Percentiles rank a stretch among this genome's conserved stretches.
Conservation (phyloP, 2,888 invertebrate genomes). For the Drosophila formosana region DNA sequence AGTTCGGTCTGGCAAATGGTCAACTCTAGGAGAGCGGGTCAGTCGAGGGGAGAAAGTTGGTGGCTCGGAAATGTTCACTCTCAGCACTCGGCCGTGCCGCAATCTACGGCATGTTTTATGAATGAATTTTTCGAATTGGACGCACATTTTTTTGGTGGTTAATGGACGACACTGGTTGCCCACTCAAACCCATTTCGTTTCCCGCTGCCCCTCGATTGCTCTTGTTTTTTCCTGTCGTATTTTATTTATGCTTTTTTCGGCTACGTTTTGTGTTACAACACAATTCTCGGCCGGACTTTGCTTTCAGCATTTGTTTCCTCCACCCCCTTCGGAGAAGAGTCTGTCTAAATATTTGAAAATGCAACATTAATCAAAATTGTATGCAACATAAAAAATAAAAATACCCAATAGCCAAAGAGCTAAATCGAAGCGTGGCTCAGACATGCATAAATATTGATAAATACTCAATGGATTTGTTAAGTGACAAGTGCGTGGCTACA, state of each 20-base stretch:
- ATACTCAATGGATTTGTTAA: conserved; percentile 39
- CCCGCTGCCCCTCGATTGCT: conserved; percentile 26
- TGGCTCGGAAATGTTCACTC: conserved; percentile 45
- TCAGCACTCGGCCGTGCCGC: conserved; percentile 53
- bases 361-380: conserved; percentile 60
- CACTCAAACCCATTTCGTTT: conserved; percentile 7
- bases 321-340: background rate
- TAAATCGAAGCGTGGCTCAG: conserved; percentile 22
- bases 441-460: conserved; percentile 70
- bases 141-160: conserved; percentile 68
- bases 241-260: conserved; percentile 21
- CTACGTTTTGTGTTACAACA: conserved; percentile 39
- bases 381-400: conserved; percentile 30
- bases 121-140: conserved; percentile 77
- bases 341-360: conserved; percentile 64
- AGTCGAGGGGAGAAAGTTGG: conserved; percentile 4
- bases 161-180: conserved; percentile 64
- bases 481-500: conserved; percentile 41
- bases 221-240: conserved; percentile 5
- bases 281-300: conserved; percentile 38
- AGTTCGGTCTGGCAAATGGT: conserved; percentile 33
- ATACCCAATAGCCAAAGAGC: conserved; percentile 6
- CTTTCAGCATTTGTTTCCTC: conserved; percentile 33
- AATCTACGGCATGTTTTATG: conserved; percentile 79
- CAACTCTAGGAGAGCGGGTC: conserved; percentile 15